Conservation (phyloP, 2,113 vertebrate genomes). For the Ptychochromis oligacanthus region DNA sequence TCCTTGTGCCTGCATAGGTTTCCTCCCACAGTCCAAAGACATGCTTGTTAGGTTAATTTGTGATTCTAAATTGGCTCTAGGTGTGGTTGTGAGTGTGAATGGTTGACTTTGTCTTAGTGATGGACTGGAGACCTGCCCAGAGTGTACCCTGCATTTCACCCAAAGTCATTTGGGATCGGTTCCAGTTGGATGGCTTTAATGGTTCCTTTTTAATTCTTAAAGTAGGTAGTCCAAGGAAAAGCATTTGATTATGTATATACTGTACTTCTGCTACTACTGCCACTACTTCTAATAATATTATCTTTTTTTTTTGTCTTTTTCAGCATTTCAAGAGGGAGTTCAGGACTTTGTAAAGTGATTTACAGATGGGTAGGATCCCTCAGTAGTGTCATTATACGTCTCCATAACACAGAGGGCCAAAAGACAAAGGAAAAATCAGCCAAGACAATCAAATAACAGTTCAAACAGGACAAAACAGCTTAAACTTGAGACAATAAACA, state of each 20-base stretch:
- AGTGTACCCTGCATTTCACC: neutral
- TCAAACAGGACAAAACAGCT: neutral
- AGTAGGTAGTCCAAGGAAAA: neutral
- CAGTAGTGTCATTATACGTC: neutral
- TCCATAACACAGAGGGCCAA: neutral
- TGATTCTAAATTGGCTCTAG: neutral
- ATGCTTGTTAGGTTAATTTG: conserved; percentile 1
- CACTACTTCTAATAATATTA: neutral
- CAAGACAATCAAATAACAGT: neutral
- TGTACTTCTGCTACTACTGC: neutral
- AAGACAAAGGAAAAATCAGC: neutral
- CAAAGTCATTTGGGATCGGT: neutral
- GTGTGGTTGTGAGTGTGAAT: conserved; percentile 8
- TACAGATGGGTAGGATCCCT: neutral
- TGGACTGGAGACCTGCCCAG: conserved; percentile 4
- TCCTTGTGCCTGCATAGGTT: neutral
- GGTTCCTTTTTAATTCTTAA: neutral
- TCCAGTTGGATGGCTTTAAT: neutral
- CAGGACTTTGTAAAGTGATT: neutral
- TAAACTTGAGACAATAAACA: neutral
- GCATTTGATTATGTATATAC: neutral
- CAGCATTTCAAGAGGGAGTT: neutral
- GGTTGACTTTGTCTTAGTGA: conserved; percentile 9
- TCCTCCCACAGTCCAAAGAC: conserved; percentile 5
- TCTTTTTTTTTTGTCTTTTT: neutral